Percentiles rank a stretch among this genome's conserved stretches.
These are phyloP conservation scores for Xenops minutus DNA, from an alignment of 2,797 vertebrate species.

Conservation along the genomic window DNA sequence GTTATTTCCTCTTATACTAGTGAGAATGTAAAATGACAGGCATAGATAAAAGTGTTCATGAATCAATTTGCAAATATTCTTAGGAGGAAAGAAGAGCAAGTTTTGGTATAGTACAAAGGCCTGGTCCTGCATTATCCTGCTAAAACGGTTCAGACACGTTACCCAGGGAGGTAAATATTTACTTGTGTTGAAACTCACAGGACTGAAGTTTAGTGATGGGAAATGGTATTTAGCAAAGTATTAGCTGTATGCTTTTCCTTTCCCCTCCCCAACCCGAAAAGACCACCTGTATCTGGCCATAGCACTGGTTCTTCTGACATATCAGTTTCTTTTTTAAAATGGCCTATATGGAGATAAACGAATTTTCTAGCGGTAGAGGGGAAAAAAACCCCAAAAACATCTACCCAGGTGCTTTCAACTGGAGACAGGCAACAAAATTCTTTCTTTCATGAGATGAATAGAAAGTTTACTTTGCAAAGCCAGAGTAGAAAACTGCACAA, in stretches of 20 bases:
- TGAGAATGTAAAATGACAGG: neutral
- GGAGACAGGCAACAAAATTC: neutral
- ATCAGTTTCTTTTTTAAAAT: neutral
- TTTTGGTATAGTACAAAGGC: neutral
- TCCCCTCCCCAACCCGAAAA: accelerated
- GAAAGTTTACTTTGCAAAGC: neutral
- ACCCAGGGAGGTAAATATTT: neutral
- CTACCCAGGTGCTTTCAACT: neutral
- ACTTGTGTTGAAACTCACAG: neutral
- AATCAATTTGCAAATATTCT: neutral
- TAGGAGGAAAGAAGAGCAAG: neutral
- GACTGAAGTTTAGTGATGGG: neutral
- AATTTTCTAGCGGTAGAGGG: neutral
- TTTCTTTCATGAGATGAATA: neutral
- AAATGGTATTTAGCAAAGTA: neutral
- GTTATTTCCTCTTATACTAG: neutral
- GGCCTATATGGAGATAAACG: neutral
- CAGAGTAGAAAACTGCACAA: neutral
- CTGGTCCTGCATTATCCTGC: neutral
- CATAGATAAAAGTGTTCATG: neutral
- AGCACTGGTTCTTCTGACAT: neutral
- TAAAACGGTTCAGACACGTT: neutral
- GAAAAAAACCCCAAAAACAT: neutral
- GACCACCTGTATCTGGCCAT: neutral
- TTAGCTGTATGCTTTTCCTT: neutral